Percentiles rank a stretch among this genome's conserved stretches.
phyloP scores from a whole-genome alignment of 2,888 invertebrate species.

The Euzophera pinguis region DNA sequence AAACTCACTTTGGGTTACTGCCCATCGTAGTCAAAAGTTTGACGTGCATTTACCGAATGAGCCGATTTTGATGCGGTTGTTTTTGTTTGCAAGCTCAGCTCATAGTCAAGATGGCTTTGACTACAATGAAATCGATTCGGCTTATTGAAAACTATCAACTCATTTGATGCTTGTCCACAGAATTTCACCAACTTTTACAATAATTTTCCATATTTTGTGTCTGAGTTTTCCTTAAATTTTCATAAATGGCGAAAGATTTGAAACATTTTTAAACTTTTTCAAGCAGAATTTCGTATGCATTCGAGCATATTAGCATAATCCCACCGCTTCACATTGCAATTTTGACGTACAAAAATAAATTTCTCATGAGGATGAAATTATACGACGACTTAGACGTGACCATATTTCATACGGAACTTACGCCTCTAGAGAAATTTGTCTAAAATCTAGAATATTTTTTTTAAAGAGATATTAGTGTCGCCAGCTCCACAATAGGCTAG shows the following conservation, averaged over 20 bases:
- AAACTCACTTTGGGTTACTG: no score
- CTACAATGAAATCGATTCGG: no score
- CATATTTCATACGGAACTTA: not conserved
- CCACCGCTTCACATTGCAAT: not conserved
- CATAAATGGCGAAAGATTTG: not conserved
- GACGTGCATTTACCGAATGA: no score
- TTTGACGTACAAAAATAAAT: not conserved
- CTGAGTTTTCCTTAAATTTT: not conserved
- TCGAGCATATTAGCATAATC: not conserved
- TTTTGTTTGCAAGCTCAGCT: no score
- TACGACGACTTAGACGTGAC: no score
- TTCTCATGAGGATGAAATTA: not conserved
- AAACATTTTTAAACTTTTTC: not conserved
- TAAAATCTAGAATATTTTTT: not conserved
- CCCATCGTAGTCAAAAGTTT: no score
- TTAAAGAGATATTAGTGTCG: not conserved
- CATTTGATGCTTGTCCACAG: no score
- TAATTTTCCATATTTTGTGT: no score
- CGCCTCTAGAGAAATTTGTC: slow-evolving; percentile 1
- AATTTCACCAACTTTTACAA: no score
- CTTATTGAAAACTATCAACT: no score
- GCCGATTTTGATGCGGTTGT: no score
- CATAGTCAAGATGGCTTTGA: no score
- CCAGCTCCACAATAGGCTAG: not conserved
- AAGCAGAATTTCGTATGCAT: not conserved